Base-by-base conservation (phyloP, 2,888 invertebrate species). In the Sarcophaga caerulescens region DNA sequence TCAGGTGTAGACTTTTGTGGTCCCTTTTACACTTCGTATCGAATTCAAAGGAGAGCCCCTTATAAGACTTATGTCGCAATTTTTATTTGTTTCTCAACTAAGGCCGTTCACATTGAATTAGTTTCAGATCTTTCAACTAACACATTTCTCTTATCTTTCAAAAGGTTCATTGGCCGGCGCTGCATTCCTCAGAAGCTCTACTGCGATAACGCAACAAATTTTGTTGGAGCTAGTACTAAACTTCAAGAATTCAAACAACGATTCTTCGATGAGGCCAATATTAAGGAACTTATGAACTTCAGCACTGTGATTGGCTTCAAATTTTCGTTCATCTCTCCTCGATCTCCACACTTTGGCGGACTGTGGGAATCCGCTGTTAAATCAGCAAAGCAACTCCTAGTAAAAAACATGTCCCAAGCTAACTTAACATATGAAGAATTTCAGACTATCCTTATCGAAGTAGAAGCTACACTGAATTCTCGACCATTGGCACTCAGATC, bases 391-490 rank as follows among this genome's bases (percentile, higher is more conserved):
- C 65, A 52, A 8, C 66, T 88, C 25, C 66, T 88, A 17, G 59
- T 84, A 1, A 85, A 80, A 25, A 87, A 85, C 21, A 76, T 82
- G 4, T 57, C 83, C 14, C 47, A 79, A 10, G 83, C 88, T 10
- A 45, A 73, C 6, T 19, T 88, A 0, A 87, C 88, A 11, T 79
- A 68, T 25, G 87, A 87, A 78, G 85, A 89, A n/a, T 70, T 88
- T 0, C 76, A 85, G 14, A 87, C 88, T 8, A 77, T 88, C 2
- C 62, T 88, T 0, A 47, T 85, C 12, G 86, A 89, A 86, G 79
- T 88, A 3, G 89, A 89, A 77, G 86, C 87, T 5, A 86, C 88
- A 52, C 73, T 89, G n/a, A 89, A 89, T 73, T 88, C 89, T n/a
- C 81, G 88, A 6, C 89, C 89, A 4, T 35, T 62, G 21, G 14